These are phyloP conservation scores for Steinernema khuongi DNA, from an alignment of 1,140 invertebrate species.

Conservation along the genomic window DNA sequence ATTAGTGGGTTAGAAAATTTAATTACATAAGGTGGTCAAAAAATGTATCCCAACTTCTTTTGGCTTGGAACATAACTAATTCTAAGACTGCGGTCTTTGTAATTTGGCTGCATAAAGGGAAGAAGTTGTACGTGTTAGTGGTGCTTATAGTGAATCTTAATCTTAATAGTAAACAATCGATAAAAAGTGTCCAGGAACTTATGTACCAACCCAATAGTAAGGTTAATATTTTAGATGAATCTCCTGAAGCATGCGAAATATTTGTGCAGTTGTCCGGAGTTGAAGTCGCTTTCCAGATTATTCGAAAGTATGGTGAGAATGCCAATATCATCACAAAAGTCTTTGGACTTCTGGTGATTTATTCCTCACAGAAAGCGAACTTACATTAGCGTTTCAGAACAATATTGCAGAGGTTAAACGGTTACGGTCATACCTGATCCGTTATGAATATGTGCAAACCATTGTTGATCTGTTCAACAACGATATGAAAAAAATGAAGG, in stretches of 20 bases:
- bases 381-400: constrained; percentile 62
- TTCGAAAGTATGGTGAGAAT: constrained; percentile 67
- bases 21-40: too few species aligned
- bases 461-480: constrained; percentile 20
- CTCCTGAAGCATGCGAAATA: constrained; percentile 69
- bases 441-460: constrained; percentile 58
- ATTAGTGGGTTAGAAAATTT: too few species aligned
- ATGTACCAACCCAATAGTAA: too few species aligned
- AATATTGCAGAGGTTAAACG: constrained; percentile 73
- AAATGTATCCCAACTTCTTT: too few species aligned
- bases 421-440: constrained; percentile 66
- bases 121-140: too few species aligned
- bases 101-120: too few species aligned
- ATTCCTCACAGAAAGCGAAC: not conserved
- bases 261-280: constrained; percentile 71
- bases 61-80: too few species aligned
- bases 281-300: constrained; percentile 68
- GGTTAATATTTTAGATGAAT: constrained; percentile 64
- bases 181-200: too few species aligned
- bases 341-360: constrained; percentile 67
- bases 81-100: too few species aligned
- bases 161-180: too few species aligned
- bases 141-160: too few species aligned
- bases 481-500: not conserved
- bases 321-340: constrained; percentile 74